A percentile compares a stretch with the other conserved stretches of the same genome.
phyloP scores from a whole-genome alignment of 2,113 vertebrate species.

The Brachypodius melanocephalos region DNA sequence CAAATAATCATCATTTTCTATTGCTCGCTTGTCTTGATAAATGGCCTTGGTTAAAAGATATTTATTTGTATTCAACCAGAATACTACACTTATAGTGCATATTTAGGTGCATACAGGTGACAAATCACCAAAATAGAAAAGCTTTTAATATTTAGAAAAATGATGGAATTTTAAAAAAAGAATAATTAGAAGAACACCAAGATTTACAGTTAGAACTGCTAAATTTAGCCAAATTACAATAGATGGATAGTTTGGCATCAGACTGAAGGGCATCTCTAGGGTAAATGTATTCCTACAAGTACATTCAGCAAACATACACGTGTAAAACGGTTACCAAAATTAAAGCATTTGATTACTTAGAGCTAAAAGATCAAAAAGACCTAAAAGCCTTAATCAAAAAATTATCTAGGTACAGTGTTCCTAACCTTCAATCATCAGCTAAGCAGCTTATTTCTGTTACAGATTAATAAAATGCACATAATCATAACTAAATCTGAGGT shows the following conservation, averaged over 20 bases:
- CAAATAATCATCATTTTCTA: neutral
- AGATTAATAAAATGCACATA: neutral
- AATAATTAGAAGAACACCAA: neutral
- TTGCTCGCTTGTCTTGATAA: neutral
- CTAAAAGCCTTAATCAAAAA: neutral
- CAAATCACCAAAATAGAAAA: neutral
- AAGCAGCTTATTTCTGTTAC: neutral
- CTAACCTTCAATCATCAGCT: neutral
- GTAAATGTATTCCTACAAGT: neutral
- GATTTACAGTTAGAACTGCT: neutral
- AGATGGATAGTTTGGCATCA: neutral
- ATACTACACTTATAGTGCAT: neutral
- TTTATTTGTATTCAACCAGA: neutral
- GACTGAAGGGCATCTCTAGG: neutral
- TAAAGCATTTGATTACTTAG: neutral
- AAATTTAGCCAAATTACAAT: neutral
- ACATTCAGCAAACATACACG: neutral
- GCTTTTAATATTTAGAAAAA: neutral
- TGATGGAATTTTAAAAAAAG: accelerated
- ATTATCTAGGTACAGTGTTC: neutral
- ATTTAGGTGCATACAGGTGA: neutral
- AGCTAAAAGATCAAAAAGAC: neutral
- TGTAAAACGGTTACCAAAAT: neutral
- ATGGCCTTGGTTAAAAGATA: neutral
- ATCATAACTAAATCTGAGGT: neutral